Base-by-base conservation (phyloP, 2,888 invertebrate species). In the Sarcophaga subvicina region DNA sequence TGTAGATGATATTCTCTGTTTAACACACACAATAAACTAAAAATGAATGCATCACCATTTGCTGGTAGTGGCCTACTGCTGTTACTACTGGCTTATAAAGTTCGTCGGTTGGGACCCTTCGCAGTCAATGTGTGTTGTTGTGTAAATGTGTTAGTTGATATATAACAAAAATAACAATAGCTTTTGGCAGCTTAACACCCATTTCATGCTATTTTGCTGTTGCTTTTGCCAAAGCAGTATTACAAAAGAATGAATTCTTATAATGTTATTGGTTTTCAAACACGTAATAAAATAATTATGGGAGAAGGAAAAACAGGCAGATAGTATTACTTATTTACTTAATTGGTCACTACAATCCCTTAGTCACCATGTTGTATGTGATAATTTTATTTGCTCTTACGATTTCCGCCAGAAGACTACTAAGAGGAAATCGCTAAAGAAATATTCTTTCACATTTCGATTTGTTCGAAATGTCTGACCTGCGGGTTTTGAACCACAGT, bases 31-130 rank as follows among this genome's bases (percentile, higher is more conserved):
- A 75, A 63, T 71, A 79, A 80, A 81, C 78, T 82, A 69, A 87
- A 87, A 75, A 20, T 67, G 67, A 82, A 79, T 84, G 84, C 87
- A 84, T 76, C 72, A 82, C 75, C 75, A 76, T 80, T 76, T 37
- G 69, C 66, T 79, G 25, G 80, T 66, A 84, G 81, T 84, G 69
- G 76, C 78, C 81, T 84, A 84, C 84, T 83, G 49, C 72, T 69
- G 69, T 47, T 22, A 73, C 78, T 67, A 25, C 62, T 72, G 78
- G 27, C 60, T 54, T 54, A 78, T 76, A 80, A 71, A 60, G 37
- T 37, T 10, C 10, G 62, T 78, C 25, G 49, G n/a, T 62, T 71
- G 73, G 11, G 71, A 71, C 37, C 62, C 59, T 75, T 80, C 76
- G 75, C 70, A 25, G 25, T 59, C n/a, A 47, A 47, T 25, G 77